These are phyloP conservation scores for Nylanderia fulva DNA, from an alignment of 1,140 invertebrate genomes.

Conservation along the genomic window DNA sequence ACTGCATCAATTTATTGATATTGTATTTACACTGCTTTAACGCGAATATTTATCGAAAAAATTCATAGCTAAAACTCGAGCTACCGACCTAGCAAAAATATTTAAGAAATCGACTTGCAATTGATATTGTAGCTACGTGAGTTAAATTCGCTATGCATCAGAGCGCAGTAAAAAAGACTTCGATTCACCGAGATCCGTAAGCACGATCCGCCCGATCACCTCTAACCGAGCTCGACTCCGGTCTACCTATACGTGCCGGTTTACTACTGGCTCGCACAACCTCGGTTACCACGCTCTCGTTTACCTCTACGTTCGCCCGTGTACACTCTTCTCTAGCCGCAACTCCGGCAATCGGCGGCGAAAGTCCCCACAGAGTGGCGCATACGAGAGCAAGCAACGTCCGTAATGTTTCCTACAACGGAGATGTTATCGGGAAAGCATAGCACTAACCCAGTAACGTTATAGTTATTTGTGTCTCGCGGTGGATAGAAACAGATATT, in stretches of 20 bases:
- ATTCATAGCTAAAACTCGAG: not conserved
- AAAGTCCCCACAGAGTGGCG: conserved; percentile 35
- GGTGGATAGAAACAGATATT: not conserved
- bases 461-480: not conserved
- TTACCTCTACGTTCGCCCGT: conserved; percentile 4
- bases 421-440: conserved; percentile 31
- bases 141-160: conserved; percentile 53
- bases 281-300: conserved; percentile 25
- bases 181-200: conserved; percentile 49
- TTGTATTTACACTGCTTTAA: not conserved
- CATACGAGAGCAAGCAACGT: conserved; percentile 54
- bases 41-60: not conserved
- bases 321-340: conserved; percentile 7
- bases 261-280: conserved; percentile 53
- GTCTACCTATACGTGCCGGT: conserved; percentile 63
- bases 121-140: conserved; percentile 58
- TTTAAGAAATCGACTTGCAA: conserved; percentile 17
- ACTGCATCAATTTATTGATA: not conserved
- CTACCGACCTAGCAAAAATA: not conserved
- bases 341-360: conserved; percentile 42
- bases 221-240: conserved; percentile 30
- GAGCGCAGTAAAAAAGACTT: conserved; percentile 5
- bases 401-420: conserved; percentile 21
- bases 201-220: conserved; percentile 1
- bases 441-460: not conserved